Percentiles rank a stretch among this genome's conserved stretches.
Evolutionary conservation across 1,140 invertebrate genomes (phyloP).

Genomic region (Drosophila orena): DNA sequence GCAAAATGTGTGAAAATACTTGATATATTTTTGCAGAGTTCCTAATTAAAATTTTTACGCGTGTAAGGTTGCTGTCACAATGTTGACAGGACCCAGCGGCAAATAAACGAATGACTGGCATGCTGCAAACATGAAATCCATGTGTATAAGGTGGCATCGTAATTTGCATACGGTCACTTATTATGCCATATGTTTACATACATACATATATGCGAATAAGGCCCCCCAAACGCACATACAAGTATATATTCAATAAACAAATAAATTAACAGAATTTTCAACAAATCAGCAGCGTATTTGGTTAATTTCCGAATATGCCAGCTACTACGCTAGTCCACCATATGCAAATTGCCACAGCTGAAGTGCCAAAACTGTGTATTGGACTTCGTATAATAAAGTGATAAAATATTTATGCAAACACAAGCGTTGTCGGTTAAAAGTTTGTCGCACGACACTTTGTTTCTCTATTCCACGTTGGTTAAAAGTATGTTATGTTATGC

Average conservation of each 20-base stretch:
- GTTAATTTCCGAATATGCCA: conserved; percentile 68
- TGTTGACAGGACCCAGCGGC: conserved; percentile 54
- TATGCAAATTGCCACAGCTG: conserved; percentile 57
- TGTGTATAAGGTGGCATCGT: conserved; percentile 22
- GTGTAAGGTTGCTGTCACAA: conserved; percentile 57
- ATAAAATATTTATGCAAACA: conserved; percentile 65
- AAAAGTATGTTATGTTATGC: not conserved
- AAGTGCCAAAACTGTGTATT: conserved; percentile 36
- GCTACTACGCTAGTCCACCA: conserved; percentile 12
- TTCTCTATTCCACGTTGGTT: conserved; percentile 8
- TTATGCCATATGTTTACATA: conserved; percentile 15
- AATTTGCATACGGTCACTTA: conserved; percentile 52
- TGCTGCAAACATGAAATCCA: conserved; percentile 34
- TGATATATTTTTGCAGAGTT: conserved; percentile 41
- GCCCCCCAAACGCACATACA: not conserved
- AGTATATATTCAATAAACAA: conserved; percentile 63
- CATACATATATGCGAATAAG: not conserved
- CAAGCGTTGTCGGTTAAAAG: not conserved
- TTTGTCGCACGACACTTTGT: not conserved
- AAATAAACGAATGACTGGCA: conserved; percentile 10
- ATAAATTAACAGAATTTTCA: conserved; percentile 71
- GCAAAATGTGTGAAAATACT: conserved; percentile 27
- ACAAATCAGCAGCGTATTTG: conserved; percentile 67
- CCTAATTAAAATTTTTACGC: conserved; percentile 71
- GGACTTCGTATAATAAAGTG: conserved; percentile 69